These are phyloP conservation scores for Cinara cedri DNA, from an alignment of 2,888 invertebrate species.

Conservation along the genomic window DNA sequence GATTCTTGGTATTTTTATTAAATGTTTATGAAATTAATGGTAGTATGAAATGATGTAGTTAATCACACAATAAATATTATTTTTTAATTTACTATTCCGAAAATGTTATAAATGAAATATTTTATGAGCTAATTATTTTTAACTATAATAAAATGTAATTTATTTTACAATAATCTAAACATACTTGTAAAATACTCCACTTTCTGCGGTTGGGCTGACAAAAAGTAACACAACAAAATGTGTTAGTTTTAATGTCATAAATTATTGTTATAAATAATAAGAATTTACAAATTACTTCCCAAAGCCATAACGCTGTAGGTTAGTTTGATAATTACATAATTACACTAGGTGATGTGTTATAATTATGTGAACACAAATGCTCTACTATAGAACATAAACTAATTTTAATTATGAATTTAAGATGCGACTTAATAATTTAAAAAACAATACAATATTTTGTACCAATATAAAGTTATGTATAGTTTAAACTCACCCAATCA, in stretches of 20 bases:
- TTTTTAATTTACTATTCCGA: too few relatives aligned
- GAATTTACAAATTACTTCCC: slow-evolving; percentile 29
- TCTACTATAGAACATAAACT: background rate
- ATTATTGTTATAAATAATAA: slow-evolving; percentile 14
- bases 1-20: too few relatives aligned
- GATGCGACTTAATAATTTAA: background rate
- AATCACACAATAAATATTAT: too few relatives aligned
- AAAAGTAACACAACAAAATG: slow-evolving; percentile 48
- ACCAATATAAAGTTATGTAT: too few relatives aligned
- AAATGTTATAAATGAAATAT: background rate
- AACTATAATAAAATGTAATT: slow-evolving; percentile 24
- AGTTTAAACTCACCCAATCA: slow-evolving; percentile 78
- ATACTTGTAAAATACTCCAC: slow-evolving; percentile 80
- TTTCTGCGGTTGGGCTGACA: slow-evolving; percentile 75
- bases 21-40: too few relatives aligned
- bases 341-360: slow-evolving; percentile 3
- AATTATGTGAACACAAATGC: slow-evolving; percentile 22
- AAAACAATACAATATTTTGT: background rate
- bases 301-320: slow-evolving; percentile 17
- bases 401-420: slow-evolving; percentile 15
- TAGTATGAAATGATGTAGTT: too few relatives aligned
- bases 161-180: slow-evolving; percentile 62
- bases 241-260: slow-evolving; percentile 41
- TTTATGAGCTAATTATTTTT: slow-evolving; percentile 59
- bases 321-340: slow-evolving; percentile 1